Percentiles rank a stretch among this genome's conserved stretches.
Evolutionary conservation across 2,797 vertebrate genomes (phyloP).

Genomic region (Phrynocephalus guinanensis): DNA sequence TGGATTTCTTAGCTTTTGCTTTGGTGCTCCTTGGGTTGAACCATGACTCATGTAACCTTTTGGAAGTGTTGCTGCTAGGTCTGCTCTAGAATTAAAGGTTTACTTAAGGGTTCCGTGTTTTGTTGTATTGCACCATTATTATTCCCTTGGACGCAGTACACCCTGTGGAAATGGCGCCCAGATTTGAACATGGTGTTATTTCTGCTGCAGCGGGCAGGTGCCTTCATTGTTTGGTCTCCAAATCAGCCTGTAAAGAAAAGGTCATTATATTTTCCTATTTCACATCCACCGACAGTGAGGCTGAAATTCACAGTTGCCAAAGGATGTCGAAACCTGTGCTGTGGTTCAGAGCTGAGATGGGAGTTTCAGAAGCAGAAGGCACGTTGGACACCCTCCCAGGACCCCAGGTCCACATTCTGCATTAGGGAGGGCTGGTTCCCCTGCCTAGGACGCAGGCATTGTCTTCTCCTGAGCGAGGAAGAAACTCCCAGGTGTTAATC

Average conservation of each 20-base stretch:
- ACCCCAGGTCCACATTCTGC: neutral
- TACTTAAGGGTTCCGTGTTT: neutral
- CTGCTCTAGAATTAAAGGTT: conserved; percentile 20
- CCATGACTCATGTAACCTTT: conserved; percentile 45
- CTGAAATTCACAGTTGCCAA: neutral
- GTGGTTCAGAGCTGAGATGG: neutral
- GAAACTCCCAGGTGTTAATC: too few relatives aligned
- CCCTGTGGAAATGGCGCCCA: neutral
- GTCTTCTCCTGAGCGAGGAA: too few relatives aligned
- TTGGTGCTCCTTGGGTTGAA: neutral
- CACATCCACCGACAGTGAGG: neutral
- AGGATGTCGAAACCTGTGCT: too few relatives aligned
- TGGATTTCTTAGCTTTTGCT: conserved; percentile 3
- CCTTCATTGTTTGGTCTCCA: neutral
- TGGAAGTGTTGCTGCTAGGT: conserved; percentile 2
- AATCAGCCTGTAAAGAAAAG: neutral
- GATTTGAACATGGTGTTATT: neutral
- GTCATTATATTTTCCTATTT: neutral
- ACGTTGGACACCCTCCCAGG: too few relatives aligned
- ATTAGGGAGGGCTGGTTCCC: neutral
- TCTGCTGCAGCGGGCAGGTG: neutral
- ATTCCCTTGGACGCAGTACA: neutral
- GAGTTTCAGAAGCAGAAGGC: neutral
- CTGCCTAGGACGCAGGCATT: neutral
- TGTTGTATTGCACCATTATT: conserved; percentile 24